Conservation (phyloP, 2,113 vertebrate species). For the Aptenodytes patagonicus region DNA sequence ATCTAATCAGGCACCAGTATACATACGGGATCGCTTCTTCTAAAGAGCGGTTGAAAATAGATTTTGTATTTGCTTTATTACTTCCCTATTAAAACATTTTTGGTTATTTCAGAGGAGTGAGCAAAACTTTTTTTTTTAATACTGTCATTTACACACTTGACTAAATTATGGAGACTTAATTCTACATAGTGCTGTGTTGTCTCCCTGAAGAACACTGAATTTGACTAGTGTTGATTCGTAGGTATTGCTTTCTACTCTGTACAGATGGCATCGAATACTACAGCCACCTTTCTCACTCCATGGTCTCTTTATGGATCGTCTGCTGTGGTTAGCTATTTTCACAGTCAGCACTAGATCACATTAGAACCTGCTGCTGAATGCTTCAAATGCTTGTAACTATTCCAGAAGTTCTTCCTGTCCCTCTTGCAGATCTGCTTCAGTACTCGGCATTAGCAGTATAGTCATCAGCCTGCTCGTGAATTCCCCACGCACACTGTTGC, state of each 20-base stretch:
- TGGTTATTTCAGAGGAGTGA: background rate
- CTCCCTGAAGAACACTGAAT: background rate
- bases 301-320: background rate
- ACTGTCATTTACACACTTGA: background rate
- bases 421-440: background rate
- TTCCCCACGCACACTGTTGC: accelerated
- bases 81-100: background rate
- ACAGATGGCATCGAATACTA: background rate
- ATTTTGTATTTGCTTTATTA: background rate
- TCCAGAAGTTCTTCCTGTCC: background rate
- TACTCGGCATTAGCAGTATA: accelerated
- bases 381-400: background rate
- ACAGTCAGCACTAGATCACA: background rate
- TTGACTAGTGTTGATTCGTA: background rate
- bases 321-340: background rate
- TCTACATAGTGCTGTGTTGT: background rate
- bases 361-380: background rate
- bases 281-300: background rate
- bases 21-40: accelerated
- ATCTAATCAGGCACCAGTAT: background rate
- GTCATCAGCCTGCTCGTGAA: background rate
- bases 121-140: background rate
- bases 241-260: background rate
- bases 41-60: background rate
- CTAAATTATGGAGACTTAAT: background rate